Evolutionary conservation across 2,888 invertebrate species (phyloP).

Genomic region (Andrena bicolor): DNA sequence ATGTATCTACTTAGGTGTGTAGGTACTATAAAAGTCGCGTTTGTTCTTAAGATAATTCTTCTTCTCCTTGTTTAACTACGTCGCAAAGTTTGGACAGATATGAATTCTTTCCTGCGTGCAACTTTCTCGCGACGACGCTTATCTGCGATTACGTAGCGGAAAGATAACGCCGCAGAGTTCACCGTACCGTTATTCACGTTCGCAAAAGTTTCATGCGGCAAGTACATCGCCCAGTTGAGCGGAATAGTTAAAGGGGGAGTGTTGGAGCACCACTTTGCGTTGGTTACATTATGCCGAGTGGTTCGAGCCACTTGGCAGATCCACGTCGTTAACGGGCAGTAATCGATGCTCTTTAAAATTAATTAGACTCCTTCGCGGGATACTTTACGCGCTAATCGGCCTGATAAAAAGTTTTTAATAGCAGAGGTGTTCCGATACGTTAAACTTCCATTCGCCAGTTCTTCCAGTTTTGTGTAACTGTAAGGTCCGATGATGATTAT

Average conservation of each 20-base stretch:
- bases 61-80: background rate
- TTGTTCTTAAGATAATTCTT: background rate
- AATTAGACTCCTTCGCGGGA: slow-evolving; percentile 13
- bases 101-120: background rate
- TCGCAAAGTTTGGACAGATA: background rate
- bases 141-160: slow-evolving; percentile 54
- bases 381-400: background rate
- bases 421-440: background rate
- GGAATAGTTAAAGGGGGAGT: background rate
- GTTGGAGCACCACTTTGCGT: slow-evolving; percentile 35
- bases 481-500: background rate
- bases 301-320: background rate
- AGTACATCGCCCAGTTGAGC: slow-evolving; percentile 29
- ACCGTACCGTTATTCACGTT: slow-evolving; percentile 66
- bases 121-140: slow-evolving; percentile 52
- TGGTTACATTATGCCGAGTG: slow-evolving; percentile 35
- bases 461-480: background rate
- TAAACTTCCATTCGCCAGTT: background rate
- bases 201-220: slow-evolving; percentile 61
- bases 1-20: too few species aligned
- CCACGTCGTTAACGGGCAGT: background rate
- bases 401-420: background rate
- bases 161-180: slow-evolving; percentile 65
- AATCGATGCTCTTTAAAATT: slow-evolving; percentile 11
- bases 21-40: background rate